Evolutionary conservation across 1,140 invertebrate species (phyloP).

Genomic region (Aphelinus certus): DNA sequence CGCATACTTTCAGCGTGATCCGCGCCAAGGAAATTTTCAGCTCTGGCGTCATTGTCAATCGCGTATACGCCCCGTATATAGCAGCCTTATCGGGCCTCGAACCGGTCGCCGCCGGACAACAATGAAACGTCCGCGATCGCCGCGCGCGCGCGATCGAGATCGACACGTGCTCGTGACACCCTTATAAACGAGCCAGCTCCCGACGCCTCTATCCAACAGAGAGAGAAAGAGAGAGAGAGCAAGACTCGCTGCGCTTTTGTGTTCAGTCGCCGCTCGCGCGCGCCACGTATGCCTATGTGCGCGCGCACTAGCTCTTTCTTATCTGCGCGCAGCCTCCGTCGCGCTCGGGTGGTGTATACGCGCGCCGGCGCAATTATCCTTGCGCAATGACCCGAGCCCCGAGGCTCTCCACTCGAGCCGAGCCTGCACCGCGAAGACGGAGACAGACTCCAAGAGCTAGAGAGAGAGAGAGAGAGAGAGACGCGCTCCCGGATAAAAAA

Average conservation of each 20-base stretch:
- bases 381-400: constrained; percentile 49
- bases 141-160: neutral
- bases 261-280: no score
- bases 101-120: neutral
- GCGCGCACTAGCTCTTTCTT: no score
- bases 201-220: no score
- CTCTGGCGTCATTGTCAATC: neutral
- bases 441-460: neutral
- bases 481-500: neutral
- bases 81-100: neutral
- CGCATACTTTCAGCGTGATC: neutral
- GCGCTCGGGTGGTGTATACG: constrained; percentile 46
- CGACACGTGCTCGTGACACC: neutral
- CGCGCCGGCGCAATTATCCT: constrained; percentile 55
- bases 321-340: neutral
- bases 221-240: no score
- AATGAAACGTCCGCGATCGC: constrained; percentile 11
- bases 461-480: constrained; percentile 2
- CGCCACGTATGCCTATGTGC: no score
- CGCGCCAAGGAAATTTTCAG: neutral
- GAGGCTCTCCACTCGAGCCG: constrained; percentile 32
- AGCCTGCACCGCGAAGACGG: constrained; percentile 14
- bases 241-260: no score
- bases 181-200: no score
- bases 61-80: neutral